These are phyloP conservation scores for Agonum fuliginosum DNA, from an alignment of 2,888 invertebrate genomes.

Conservation along the genomic window DNA sequence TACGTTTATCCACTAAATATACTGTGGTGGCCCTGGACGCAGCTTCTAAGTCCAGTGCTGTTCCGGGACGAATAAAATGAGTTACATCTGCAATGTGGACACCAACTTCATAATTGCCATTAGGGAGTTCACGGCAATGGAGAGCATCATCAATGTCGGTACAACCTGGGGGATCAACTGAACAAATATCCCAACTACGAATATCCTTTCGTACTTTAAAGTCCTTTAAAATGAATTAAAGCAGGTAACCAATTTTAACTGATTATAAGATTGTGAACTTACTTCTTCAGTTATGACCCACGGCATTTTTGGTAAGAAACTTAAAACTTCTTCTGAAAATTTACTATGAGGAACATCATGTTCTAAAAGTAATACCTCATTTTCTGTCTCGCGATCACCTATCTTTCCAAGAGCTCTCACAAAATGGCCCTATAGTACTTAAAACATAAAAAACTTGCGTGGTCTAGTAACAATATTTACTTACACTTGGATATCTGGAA, in stretches of 20 bases:
- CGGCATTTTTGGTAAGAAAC: slow-evolving; percentile 91
- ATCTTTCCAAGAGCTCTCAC: slow-evolving; percentile 93
- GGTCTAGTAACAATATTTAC: too few species aligned
- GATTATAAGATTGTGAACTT: too few species aligned
- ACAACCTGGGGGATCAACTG: slow-evolving; percentile 98
- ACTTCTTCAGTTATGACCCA: slow-evolving; percentile 92
- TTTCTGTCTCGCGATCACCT: slow-evolving; percentile 96
- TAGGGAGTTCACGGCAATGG: slow-evolving; percentile 86
- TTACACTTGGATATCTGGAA: slow-evolving; percentile 90
- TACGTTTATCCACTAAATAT: slow-evolving; percentile 94
- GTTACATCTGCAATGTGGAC: slow-evolving; percentile 99
- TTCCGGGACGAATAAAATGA: slow-evolving; percentile 95
- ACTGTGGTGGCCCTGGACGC: slow-evolving; percentile 96
- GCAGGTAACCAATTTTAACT: background rate
- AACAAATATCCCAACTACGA: slow-evolving; percentile 90
- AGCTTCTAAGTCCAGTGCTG: slow-evolving; percentile 94
- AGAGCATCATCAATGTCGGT: slow-evolving; percentile 99
- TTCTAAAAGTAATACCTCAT: slow-evolving; percentile 95
- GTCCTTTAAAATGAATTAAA: slow-evolving; percentile 76
- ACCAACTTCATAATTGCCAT: slow-evolving; percentile 89
- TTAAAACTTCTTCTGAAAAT: slow-evolving; percentile 95
- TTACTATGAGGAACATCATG: slow-evolving; percentile 97
- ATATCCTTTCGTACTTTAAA: slow-evolving; percentile 87
- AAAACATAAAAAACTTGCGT: slow-evolving; percentile 30
- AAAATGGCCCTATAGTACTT: slow-evolving; percentile 86